phyloP scores from a whole-genome alignment of 2,113 vertebrate genomes.

The western clawed frog (Xenopus tropicalis) region DNA sequence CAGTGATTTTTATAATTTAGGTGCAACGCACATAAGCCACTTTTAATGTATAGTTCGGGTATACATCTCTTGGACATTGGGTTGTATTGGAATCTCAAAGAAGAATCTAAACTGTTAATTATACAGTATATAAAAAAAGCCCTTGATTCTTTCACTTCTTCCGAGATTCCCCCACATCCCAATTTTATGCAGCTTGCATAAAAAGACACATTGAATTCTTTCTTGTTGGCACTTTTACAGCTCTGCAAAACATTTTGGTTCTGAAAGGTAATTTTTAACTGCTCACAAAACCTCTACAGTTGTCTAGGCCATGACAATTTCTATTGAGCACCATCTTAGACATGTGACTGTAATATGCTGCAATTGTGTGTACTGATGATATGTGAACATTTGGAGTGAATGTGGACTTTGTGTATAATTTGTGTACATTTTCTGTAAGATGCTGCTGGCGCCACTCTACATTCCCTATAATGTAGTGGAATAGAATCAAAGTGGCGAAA shows the following conservation, averaged over 20 bases:
- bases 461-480: constrained; percentile 73
- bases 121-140: background rate
- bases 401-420: constrained; percentile 88
- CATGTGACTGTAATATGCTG: constrained; percentile 78
- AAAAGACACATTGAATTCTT: constrained; percentile 59
- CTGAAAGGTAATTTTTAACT: constrained; percentile 56
- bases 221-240: constrained; percentile 73
- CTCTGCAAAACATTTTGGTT: constrained; percentile 61
- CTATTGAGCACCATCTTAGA: constrained; percentile 75
- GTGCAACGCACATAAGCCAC: constrained; percentile 75
- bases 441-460: constrained; percentile 81
- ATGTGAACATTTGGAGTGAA: constrained; percentile 79
- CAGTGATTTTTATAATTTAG: constrained; percentile 59
- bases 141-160: constrained; percentile 51
- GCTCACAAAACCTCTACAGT: constrained; percentile 66
- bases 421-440: constrained; percentile 78
- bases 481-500: constrained; percentile 83
- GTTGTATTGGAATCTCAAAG: constrained; percentile 69
- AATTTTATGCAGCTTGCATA: constrained; percentile 63
- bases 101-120: constrained; percentile 24
- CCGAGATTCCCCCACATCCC: constrained; percentile 71
- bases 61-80: constrained; percentile 50
- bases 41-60: constrained; percentile 68
- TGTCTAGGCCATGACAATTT: constrained; percentile 65
- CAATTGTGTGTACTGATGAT: constrained; percentile 82